Base-by-base conservation (phyloP, 2,797 vertebrate species). In the Eutrigla gurnardus region DNA sequence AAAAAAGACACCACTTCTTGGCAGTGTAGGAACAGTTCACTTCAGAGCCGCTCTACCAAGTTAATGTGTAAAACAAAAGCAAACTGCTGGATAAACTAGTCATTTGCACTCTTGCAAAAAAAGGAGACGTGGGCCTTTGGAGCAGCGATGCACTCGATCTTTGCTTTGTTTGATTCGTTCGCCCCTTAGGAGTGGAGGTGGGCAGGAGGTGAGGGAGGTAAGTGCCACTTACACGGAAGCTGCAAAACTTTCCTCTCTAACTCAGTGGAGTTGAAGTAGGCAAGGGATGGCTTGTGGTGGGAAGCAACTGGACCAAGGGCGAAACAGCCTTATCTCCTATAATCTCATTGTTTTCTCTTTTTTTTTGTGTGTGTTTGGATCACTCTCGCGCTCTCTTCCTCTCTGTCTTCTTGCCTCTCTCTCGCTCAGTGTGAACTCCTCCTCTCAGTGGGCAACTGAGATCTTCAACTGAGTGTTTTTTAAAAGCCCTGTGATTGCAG, bases 381-480 rank as follows among this genome's bases (percentile, higher is more conserved):
- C 59, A 70, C 60, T 53, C 78, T 47, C 14, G 25, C 13, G 58
- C 73, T 70, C 70, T 46, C 55, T 77, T 60, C 49, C 50, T 83
- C 43, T 72, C 66, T 75, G 62, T 78, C 65, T 85, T 62, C 61
- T 17, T 60, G 46, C 57, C 36, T 33, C 65, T 84, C 81, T 68
- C 14, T 33, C 62, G 63, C 82, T 63, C 65, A 35, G n/a, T 60
- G 80, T 82, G 85, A 87, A 87, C 85, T 86, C 68, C 72, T 81
- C 77, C 68, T 77, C 88, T 89, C 90, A 69, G 83, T 60, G 81
- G 86, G 81, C 58, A 80, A 70, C 88, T 5, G 73, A 83, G 89
- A 86, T 90, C 87, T 85, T 81, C 71, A 81, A 67, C 88, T 83
- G 84, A 89, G 83, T 88, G 87, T 81, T 88, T 87, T 88, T 88